Evolutionary conservation across 2,797 vertebrate species (phyloP), one percentile per base, ranked within the genome.

Genomic region (Monodelphis domestica): DNA sequence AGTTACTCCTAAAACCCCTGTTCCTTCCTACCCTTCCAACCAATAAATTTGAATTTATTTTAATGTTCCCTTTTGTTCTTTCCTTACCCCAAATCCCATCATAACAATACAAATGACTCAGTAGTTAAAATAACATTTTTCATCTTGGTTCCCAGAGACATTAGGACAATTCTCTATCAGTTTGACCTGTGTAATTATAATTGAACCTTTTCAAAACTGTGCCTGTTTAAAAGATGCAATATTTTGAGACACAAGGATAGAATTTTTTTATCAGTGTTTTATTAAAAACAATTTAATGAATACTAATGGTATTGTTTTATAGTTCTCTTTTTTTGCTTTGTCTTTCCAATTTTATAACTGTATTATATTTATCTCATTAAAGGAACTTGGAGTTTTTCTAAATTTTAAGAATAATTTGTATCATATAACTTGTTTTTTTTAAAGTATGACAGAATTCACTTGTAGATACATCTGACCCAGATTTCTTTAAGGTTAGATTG

Each of bases 61-160:
- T n/a, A n/a, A n/a, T n/a, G n/a, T n/a, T n/a, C n/a, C n/a, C n/a
- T n/a, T n/a, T n/a, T n/a, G n/a, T n/a, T n/a, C n/a, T n/a, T n/a
- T n/a, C n/a, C n/a, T n/a, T n/a, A n/a, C n/a, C n/a, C n/a, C n/a
- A n/a, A n/a, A n/a, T n/a, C n/a, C n/a, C n/a, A n/a, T n/a, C n/a
- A n/a, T n/a, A n/a, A n/a, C n/a, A n/a, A n/a, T n/a, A 50, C 6
- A 14, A 0, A 17, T 12, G 53, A 55, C 21, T 91, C 24, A 52
- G 17, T 89, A 93, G 33, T 50, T 95, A 88, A 95, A 90, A 89
- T 33, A 38, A 52, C 11, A 38, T 70, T 95, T 54, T 24, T 91
- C 84, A 53, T 78, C 21, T 45, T 50, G 29, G 38, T 51, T 78
- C 14, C 54, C 24, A 89, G 51, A 9, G 7, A 87, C 87, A 94